Conservation (phyloP, 2,113 vertebrate species). For the Malurus elegans region DNA sequence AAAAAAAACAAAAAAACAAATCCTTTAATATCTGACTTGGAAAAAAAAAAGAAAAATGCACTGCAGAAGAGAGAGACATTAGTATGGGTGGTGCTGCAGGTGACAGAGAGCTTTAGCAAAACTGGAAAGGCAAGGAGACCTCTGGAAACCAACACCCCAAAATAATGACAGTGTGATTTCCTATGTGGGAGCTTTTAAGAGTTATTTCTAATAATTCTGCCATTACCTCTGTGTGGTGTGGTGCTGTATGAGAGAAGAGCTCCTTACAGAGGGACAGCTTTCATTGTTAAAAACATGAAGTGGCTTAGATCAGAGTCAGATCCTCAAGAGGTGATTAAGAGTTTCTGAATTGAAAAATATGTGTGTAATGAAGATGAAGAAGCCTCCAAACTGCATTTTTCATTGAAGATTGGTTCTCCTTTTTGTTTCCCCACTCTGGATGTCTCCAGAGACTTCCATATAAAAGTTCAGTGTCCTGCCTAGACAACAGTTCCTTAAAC, state of each 20-base stretch:
- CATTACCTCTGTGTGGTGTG: background rate
- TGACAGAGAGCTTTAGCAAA: background rate
- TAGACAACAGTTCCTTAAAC: background rate
- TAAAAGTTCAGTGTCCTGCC: background rate
- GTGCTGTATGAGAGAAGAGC: background rate
- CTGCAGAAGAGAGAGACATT: background rate
- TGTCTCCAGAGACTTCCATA: background rate
- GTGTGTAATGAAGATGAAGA: background rate
- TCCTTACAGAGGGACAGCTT: background rate
- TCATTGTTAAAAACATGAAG: background rate
- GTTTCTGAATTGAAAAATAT: background rate
- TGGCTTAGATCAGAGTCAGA: background rate
- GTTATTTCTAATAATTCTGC: background rate
- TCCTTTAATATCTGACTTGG: background rate
- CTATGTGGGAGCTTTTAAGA: background rate
- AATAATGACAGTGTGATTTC: background rate
- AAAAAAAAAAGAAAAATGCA: background rate
- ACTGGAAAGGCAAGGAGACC: background rate
- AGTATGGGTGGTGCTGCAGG: background rate
- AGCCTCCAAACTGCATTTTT: background rate
- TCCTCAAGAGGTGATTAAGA: background rate
- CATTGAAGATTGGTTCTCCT: background rate
- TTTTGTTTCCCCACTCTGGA: background rate
- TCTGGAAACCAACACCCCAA: background rate
- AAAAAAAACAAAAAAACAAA: background rate